These are phyloP conservation scores for Mystacides longicornis DNA, from an alignment of 2,888 invertebrate genomes.

Conservation along the genomic window DNA sequence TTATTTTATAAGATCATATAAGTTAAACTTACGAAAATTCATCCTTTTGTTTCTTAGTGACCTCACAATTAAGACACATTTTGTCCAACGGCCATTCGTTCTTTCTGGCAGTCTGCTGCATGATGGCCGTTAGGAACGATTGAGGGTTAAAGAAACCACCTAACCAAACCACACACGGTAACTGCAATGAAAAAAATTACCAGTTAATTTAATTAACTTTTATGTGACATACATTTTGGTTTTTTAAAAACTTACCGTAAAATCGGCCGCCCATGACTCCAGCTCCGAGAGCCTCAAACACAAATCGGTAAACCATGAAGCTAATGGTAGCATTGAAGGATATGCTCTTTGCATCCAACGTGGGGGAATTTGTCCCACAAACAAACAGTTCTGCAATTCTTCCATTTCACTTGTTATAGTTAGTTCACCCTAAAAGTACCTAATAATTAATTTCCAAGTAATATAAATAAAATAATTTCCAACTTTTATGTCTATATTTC, in stretches of 20 bases:
- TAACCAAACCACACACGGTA: constrained; percentile 86
- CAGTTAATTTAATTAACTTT: neutral
- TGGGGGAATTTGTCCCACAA: constrained; percentile 82
- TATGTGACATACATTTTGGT: neutral
- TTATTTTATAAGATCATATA: neutral
- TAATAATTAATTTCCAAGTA: too few relatives aligned
- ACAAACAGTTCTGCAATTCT: constrained; percentile 73
- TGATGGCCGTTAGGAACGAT: constrained; percentile 92
- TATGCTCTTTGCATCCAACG: constrained; percentile 83
- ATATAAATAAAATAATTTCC: too few relatives aligned
- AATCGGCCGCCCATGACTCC: constrained; percentile 85
- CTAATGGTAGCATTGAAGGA: constrained; percentile 75
- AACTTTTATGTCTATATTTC: too few relatives aligned
- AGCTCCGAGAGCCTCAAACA: constrained; percentile 70
- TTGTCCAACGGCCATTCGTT: constrained; percentile 95
- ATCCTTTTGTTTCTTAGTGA: constrained; percentile 79
- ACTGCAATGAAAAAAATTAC: constrained; percentile 33
- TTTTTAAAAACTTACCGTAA: constrained; percentile 45
- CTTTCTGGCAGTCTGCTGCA: constrained; percentile 94
- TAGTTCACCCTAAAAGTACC: constrained; percentile 76
- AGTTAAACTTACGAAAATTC: constrained; percentile 61
- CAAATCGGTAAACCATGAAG: constrained; percentile 84
- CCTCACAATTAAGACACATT: constrained; percentile 92
- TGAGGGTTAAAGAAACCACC: constrained; percentile 96
- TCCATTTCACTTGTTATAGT: constrained; percentile 94